Conservation (phyloP, 2,888 invertebrate genomes). For the Parnassius apollo region DNA sequence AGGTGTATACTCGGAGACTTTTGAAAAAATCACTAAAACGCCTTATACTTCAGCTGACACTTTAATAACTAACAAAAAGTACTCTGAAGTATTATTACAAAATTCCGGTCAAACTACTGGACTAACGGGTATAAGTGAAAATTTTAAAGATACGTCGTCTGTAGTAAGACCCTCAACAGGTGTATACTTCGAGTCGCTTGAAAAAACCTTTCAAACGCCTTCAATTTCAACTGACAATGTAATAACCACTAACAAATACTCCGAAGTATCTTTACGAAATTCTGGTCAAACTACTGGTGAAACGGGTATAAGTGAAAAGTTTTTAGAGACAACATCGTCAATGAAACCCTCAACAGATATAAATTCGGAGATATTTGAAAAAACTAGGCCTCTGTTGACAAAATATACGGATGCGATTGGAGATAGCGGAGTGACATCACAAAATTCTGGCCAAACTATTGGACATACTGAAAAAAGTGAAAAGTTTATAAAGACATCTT, state of each 20-base stretch:
- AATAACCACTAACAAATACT: slow-evolving; percentile 17
- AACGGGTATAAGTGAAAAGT: no score
- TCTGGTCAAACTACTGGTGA: no score
- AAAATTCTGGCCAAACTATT: not conserved
- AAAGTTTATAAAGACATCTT: slow-evolving; percentile 14
- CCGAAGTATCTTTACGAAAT: slow-evolving; percentile 10
- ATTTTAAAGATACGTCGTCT: slow-evolving; percentile 1
- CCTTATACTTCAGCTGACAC: no score
- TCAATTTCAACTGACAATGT: slow-evolving; percentile 1
- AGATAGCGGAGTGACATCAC: not conserved
- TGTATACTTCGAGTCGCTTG: slow-evolving; percentile 1
- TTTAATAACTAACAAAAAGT: not conserved
- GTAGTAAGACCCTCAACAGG: slow-evolving; percentile 9
- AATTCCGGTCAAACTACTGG: slow-evolving; percentile 5
- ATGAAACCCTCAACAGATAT: no score
- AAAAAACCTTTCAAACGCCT: slow-evolving; percentile 9
- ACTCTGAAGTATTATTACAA: not conserved
- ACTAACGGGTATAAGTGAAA: slow-evolving; percentile 14
- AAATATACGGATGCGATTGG: slow-evolving; percentile 10
- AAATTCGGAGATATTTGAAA: no score
- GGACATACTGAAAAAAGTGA: slow-evolving; percentile 15
- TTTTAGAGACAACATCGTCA: no score
- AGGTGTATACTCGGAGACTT: no score
- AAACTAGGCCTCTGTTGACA: not conserved
- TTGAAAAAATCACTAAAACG: no score